Base-by-base conservation (phyloP, 2,113 vertebrate genomes). In the Corynorhinus townsendii region DNA sequence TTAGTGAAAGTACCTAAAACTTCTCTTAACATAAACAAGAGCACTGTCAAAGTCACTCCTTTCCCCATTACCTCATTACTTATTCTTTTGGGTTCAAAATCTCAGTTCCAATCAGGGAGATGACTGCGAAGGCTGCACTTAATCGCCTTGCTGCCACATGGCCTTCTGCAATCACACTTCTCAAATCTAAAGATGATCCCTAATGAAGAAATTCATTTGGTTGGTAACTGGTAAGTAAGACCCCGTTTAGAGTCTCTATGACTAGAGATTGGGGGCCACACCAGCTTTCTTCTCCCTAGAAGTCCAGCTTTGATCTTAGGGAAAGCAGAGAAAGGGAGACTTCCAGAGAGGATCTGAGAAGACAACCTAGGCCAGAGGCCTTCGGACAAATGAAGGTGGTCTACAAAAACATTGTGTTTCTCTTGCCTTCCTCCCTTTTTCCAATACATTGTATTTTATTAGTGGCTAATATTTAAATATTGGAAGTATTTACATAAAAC, bases 21-120 rank as follows among this genome's bases (percentile, higher is more conserved):
- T 28, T n/a, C 95, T 93, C 93, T 95, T 95, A 92, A 94, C 72
- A 95, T 96, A 94, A 97, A 96, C 91, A 97, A 96, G 80, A 94
- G 26, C 17, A 72, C 43, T 52, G 45, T 80, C 94, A 94, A 86
- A 94, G 77, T 68, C 91, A 83, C 93, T 91, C 85, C 26, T 88
- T 94, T 91, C 75, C 85, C 82, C 84, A 86, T 38, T 56, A 95
- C 40, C 81, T 97, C 89, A 85, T 97, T 96, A 96, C 72, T 95
- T 90, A 95, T 86, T 96, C 95, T 95, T 97, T 92, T 64, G 84
- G 75, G 40, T 97, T 97, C 94, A 96, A 93, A 93, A 96, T 97
- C 95, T 96, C 76, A 73, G 38, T 95, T 97, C 96, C 97, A 97
- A 98, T 96, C 94, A 93, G 94, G 59, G 69, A 86, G 40, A 94